These are phyloP conservation scores for Oenanthe oenanthe DNA, from an alignment of 2,113 vertebrate species.

Conservation along the genomic window DNA sequence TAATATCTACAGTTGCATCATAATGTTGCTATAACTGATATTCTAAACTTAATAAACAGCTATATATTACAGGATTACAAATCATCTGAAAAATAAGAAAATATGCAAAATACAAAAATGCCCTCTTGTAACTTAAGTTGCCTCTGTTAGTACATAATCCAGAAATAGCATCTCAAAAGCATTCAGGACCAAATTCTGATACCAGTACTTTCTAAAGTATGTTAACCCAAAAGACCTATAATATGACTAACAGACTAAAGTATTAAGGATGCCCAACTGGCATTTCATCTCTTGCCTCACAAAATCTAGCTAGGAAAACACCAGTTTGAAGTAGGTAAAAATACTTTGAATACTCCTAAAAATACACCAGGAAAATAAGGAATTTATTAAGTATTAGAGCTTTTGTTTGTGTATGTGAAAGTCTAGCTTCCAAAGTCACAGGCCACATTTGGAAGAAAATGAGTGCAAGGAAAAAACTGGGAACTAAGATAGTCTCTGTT, in stretches of 20 bases:
- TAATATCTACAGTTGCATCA: background rate
- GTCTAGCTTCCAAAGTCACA: background rate
- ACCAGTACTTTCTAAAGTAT: background rate
- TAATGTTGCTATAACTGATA: background rate
- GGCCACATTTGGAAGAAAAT: background rate
- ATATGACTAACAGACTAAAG: background rate
- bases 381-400: background rate
- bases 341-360: background rate
- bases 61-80: background rate
- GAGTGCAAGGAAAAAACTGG: background rate
- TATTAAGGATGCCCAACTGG: background rate
- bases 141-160: background rate
- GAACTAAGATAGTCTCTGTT: background rate
- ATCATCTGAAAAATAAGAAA: background rate
- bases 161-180: background rate
- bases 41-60: background rate
- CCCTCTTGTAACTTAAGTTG: background rate
- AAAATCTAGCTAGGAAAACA: background rate
- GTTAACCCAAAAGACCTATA: background rate
- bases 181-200: background rate
- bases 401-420: background rate
- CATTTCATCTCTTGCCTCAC: background rate
- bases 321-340: background rate
- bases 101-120: background rate
- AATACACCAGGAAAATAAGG: background rate